These are phyloP conservation scores for Herpetotheres cachinnans DNA, from an alignment of 2,113 vertebrate species.

Conservation along the genomic window DNA sequence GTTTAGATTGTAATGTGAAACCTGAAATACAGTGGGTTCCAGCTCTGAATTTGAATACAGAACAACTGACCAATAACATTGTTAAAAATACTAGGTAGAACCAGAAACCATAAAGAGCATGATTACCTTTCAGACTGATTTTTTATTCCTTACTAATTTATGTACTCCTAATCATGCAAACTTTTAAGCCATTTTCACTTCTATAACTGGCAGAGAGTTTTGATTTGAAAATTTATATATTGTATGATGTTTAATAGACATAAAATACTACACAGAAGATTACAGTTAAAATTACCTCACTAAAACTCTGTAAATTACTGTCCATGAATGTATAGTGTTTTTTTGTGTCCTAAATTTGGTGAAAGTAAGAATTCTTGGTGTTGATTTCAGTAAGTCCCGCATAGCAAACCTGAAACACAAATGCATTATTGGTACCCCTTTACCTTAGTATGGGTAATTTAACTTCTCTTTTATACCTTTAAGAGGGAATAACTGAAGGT, in stretches of 20 bases:
- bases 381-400: not conserved
- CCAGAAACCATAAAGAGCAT: not conserved
- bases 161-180: not conserved
- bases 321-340: not conserved
- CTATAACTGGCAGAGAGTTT: not conserved
- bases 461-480: not conserved
- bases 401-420: not conserved
- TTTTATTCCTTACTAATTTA: not conserved
- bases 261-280: not conserved
- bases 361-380: not conserved
- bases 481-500: not conserved
- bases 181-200: not conserved
- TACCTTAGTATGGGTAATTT: not conserved
- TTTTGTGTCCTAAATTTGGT: not conserved
- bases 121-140: not conserved
- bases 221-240: not conserved
- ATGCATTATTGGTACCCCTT: not conserved
- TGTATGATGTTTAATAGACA: not conserved
- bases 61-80: not conserved
- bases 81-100: not conserved
- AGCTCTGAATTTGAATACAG: not conserved
- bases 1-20: not conserved
- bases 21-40: not conserved
- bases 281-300: not conserved
- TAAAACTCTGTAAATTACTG: too few species aligned